phyloP scores from a whole-genome alignment of 2,797 vertebrate genomes.

The Clarias fuscus region DNA sequence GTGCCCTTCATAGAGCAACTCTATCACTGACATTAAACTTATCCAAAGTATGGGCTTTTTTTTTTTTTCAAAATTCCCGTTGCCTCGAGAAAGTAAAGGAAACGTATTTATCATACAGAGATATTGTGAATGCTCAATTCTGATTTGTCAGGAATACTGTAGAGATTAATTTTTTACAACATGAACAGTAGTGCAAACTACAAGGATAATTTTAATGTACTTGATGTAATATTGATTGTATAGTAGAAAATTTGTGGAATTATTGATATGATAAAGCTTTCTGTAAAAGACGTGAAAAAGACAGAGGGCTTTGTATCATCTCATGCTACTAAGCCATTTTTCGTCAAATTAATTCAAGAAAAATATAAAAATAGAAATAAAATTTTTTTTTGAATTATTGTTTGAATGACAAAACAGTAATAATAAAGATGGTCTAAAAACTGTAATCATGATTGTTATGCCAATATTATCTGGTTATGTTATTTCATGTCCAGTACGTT shows the following conservation, averaged over 20 bases:
- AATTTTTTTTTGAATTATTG: not conserved
- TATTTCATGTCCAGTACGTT: not conserved
- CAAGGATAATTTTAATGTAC: not conserved
- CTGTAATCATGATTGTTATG: slow-evolving; percentile 24
- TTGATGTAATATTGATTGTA: not conserved
- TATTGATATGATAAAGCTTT: not conserved
- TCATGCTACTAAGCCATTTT: not conserved
- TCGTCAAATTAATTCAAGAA: not conserved
- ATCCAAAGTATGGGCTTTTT: slow-evolving; percentile 64
- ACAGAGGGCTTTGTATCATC: not conserved
- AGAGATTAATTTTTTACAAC: not conserved
- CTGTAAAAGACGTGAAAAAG: not conserved
- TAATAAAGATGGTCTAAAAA: not conserved
- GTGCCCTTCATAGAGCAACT: slow-evolving; percentile 77
- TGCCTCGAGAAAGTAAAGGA: slow-evolving; percentile 51
- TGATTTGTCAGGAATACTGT: not conserved
- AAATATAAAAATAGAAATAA: not conserved
- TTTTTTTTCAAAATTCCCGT: slow-evolving; percentile 59
- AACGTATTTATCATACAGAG: slow-evolving; percentile 5
- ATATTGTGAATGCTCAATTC: not conserved
- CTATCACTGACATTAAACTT: slow-evolving; percentile 74
- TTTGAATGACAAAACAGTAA: not conserved
- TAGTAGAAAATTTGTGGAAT: not conserved
- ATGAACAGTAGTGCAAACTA: no score
- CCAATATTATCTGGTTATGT: slow-evolving; percentile 7